Conservation (phyloP, 2,888 invertebrate genomes). For the Leptura quadrifasciata region DNA sequence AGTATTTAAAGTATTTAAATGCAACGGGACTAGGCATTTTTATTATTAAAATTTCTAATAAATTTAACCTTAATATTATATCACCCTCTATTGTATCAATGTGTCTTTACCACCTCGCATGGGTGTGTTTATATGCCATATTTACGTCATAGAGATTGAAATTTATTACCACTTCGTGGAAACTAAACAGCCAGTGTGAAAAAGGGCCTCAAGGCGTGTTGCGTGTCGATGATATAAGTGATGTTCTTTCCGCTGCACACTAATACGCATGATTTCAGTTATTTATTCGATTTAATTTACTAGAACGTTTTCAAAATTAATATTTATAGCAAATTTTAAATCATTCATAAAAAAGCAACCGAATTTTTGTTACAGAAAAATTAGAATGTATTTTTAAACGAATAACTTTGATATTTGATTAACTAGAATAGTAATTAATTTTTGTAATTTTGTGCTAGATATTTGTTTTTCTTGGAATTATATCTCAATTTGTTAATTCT, state of each 20-base stretch:
- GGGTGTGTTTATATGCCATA: constrained; percentile 3
- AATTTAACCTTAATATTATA: neutral
- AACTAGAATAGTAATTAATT: no score
- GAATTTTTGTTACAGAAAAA: no score
- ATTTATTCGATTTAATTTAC: neutral
- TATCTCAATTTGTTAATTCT: no score
- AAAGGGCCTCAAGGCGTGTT: constrained; percentile 1
- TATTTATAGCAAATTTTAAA: no score
- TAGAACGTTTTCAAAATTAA: no score
- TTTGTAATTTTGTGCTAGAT: no score
- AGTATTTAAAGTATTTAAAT: no score
- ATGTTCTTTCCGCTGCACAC: neutral
- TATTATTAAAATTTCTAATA: neutral
- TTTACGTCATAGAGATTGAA: neutral
- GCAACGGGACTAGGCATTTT: no score
- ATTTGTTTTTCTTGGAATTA: no score
- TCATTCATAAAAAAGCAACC: no score
- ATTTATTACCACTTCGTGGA: constrained; percentile 1
- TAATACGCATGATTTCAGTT: neutral
- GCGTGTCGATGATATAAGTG: constrained; percentile 1
- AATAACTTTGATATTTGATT: no score
- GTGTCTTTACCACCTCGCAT: constrained; percentile 1
- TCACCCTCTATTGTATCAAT: neutral
- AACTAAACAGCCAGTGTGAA: neutral
- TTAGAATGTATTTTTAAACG: no score